Conservation (phyloP, 1,140 invertebrate species). For the Neodiprion pinetum region DNA sequence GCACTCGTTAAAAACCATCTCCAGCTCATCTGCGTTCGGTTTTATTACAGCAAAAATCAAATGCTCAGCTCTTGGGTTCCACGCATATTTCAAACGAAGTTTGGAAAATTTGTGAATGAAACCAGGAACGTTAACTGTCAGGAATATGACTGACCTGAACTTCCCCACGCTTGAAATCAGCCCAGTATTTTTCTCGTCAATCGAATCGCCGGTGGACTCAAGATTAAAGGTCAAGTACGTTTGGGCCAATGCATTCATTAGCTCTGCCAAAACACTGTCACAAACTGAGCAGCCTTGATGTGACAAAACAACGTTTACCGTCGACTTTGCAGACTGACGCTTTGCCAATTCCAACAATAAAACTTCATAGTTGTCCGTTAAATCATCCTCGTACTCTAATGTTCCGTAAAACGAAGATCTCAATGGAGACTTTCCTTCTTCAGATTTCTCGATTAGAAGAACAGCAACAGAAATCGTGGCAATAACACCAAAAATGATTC, state of each 20-base stretch:
- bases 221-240: neutral
- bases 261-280: neutral
- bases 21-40: neutral
- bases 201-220: too few species aligned
- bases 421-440: too few species aligned
- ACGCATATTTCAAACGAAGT: neutral
- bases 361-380: too few species aligned
- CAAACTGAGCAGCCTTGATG: neutral
- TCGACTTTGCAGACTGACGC: neutral
- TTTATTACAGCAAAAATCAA: neutral
- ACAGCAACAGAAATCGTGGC: too few species aligned
- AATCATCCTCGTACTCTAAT: too few species aligned
- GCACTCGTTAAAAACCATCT: neutral
- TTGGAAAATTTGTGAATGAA: neutral
- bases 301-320: neutral
- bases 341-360: too few species aligned
- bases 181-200: too few species aligned
- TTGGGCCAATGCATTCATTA: neutral
- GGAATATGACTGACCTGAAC: neutral
- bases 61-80: constrained; percentile 10
- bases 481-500: too few species aligned
- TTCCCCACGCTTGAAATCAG: too few species aligned
- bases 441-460: too few species aligned
- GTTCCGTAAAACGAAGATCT: too few species aligned
- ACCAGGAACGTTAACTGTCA: neutral